Percentiles rank a stretch among this genome's conserved stretches.
These are phyloP conservation scores for Sparidentex hasta DNA, from an alignment of 2,797 vertebrate species.

Conservation along the genomic window DNA sequence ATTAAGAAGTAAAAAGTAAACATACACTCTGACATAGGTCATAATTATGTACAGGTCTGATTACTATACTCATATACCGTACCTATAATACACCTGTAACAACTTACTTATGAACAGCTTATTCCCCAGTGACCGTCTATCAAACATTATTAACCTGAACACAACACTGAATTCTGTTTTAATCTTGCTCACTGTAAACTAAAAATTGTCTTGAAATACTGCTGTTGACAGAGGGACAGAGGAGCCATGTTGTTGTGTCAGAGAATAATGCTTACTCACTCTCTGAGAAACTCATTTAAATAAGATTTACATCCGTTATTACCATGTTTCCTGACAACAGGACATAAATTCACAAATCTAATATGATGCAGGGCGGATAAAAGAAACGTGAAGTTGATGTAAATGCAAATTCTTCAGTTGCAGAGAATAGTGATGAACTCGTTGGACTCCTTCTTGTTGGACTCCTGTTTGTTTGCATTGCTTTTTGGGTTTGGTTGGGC, in stretches of 20 bases:
- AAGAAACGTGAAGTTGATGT: too few species aligned
- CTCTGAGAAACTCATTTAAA: conserved; percentile 30
- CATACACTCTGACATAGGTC: too few species aligned
- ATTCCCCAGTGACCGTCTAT: conserved; percentile 51
- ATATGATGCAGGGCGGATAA: not conserved
- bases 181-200: conserved; percentile 51
- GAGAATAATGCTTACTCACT: not conserved
- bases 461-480: too few species aligned
- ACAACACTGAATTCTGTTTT: conserved; percentile 19
- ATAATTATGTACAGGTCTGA: too few species aligned
- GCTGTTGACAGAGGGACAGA: not conserved
- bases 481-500: too few species aligned
- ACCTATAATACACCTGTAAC: conserved; percentile 65
- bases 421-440: too few species aligned
- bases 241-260: not conserved
- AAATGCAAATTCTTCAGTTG: too few species aligned
- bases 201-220: conserved; percentile 36
- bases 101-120: conserved; percentile 68
- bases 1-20: too few species aligned
- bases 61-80: conserved; percentile 35
- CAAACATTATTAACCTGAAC: conserved; percentile 32
- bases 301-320: conserved; percentile 38
- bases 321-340: conserved; percentile 8
- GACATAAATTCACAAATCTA: conserved; percentile 4
- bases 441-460: too few species aligned